Percentiles rank a stretch among this genome's conserved stretches.
Conservation (phyloP, 2,888 invertebrate genomes). For the Stramonita haemastoma region DNA sequence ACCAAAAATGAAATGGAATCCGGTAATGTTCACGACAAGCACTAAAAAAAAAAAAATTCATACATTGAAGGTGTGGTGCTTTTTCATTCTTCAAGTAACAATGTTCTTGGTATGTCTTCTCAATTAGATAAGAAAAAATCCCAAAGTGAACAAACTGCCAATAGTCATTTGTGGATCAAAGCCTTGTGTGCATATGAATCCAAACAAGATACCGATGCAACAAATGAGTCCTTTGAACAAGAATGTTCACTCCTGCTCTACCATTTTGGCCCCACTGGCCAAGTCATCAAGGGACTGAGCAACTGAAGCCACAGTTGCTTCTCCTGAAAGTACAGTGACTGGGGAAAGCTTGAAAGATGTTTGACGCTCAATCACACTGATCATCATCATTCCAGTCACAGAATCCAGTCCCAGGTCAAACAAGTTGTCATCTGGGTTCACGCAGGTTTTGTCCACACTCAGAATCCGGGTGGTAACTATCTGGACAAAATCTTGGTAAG, state of each 20-base stretch:
- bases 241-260: background rate
- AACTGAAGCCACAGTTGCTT: background rate
- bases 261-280: background rate
- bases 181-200: background rate
- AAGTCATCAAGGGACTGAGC: background rate
- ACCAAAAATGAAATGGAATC: too few relatives aligned
- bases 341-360: constrained; percentile 1
- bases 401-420: constrained; percentile 57
- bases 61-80: too few relatives aligned
- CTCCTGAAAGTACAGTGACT: background rate
- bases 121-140: background rate
- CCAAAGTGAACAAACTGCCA: background rate
- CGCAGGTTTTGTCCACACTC: constrained; percentile 43
- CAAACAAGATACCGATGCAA: background rate
- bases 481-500: constrained; percentile 43
- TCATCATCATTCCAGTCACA: constrained; percentile 55
- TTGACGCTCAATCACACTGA: constrained; percentile 26
- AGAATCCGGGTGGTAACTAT: constrained; percentile 46
- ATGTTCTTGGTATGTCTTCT: background rate
- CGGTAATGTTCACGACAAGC: too few relatives aligned
- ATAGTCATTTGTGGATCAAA: background rate
- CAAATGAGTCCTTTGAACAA: background rate
- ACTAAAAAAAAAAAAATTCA: too few relatives aligned
- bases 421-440: constrained; percentile 46
- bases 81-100: too few relatives aligned